Evolutionary conservation across 30 jellyfish, hydroid and myxozoan species (phyloP).

Genomic region (Turritopsis dohrnii): DNA sequence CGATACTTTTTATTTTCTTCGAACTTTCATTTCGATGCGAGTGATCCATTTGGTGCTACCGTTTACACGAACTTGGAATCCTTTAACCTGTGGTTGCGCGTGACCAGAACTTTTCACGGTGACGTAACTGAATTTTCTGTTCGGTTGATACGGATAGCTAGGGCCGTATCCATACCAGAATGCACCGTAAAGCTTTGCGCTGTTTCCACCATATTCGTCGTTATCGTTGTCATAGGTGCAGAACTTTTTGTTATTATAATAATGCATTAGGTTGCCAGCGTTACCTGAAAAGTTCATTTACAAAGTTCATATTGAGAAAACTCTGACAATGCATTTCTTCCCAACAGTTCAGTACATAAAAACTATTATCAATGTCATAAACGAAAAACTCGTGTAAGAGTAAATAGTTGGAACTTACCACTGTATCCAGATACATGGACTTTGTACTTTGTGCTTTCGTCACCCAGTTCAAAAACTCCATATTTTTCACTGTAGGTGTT

Average conservation of each 20-base stretch:
- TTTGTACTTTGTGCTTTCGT: slow-evolving; percentile 8
- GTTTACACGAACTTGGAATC: neutral
- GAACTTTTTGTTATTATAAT: slow-evolving; percentile 4
- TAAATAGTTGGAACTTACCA: neutral
- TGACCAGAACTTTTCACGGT: neutral
- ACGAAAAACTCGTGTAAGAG: neutral
- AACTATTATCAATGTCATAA: neutral
- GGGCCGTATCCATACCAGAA: slow-evolving; percentile 4
- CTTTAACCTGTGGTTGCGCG: slow-evolving; percentile 3
- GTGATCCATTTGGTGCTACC: neutral
- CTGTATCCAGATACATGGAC: neutral
- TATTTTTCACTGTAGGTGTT: neutral
- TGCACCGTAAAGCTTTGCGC: neutral
- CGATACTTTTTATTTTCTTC: slow-evolving; percentile 2
- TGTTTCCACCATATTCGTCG: slow-evolving; percentile 2
- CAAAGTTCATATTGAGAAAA: neutral
- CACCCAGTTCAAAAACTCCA: slow-evolving; percentile 11
- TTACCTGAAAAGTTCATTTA: neutral
- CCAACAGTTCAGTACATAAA: neutral
- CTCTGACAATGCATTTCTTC: neutral
- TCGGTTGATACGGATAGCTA: slow-evolving; percentile 1
- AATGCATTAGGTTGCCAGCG: neutral
- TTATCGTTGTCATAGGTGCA: slow-evolving; percentile 4
- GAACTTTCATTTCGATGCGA: neutral
- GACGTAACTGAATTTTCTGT: neutral